Percentiles rank a stretch among this genome's conserved stretches.
Conservation (phyloP, 2,888 invertebrate genomes). For the Lottia gigantea region DNA sequence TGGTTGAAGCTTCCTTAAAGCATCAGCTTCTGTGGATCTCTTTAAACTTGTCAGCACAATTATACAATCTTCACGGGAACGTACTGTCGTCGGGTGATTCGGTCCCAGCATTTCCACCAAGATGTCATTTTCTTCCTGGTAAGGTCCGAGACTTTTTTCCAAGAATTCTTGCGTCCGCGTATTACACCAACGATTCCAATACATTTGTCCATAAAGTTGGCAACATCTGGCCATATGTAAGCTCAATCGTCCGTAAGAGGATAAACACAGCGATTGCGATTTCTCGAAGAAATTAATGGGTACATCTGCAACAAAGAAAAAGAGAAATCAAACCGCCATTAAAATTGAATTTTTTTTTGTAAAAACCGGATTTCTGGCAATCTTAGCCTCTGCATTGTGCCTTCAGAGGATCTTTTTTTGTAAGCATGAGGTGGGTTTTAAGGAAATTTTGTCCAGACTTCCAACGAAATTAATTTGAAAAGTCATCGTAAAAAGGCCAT, state of each 20-base stretch:
- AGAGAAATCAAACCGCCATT: too few relatives aligned
- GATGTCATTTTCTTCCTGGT: slow-evolving; percentile 39
- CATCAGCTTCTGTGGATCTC: slow-evolving; percentile 32
- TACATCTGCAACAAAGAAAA: slow-evolving; percentile 31
- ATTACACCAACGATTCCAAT: slow-evolving; percentile 38
- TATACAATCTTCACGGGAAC: slow-evolving; percentile 44
- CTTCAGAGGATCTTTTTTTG: too few relatives aligned
- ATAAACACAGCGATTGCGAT: slow-evolving; percentile 37
- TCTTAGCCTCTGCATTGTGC: too few relatives aligned
- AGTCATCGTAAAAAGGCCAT: too few relatives aligned
- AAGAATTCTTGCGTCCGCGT: slow-evolving; percentile 22
- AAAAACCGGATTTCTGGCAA: too few relatives aligned
- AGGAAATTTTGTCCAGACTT: too few relatives aligned
- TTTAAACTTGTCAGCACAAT: slow-evolving; percentile 40
- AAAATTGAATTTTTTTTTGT: too few relatives aligned
- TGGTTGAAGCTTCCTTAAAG: slow-evolving; percentile 30
- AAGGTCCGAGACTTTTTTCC: slow-evolving; percentile 30
- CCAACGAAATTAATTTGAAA: too few relatives aligned
- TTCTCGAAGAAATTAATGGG: slow-evolving; percentile 36
- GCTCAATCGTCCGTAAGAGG: slow-evolving; percentile 40
- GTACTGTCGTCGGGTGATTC: slow-evolving; percentile 39
- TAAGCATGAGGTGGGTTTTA: too few relatives aligned
- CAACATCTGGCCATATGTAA: slow-evolving; percentile 40
- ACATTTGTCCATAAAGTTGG: slow-evolving; percentile 46
- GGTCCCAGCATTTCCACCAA: slow-evolving; percentile 37